phyloP scores from a whole-genome alignment of 2,888 invertebrate species.

The Venusia cambrica region DNA sequence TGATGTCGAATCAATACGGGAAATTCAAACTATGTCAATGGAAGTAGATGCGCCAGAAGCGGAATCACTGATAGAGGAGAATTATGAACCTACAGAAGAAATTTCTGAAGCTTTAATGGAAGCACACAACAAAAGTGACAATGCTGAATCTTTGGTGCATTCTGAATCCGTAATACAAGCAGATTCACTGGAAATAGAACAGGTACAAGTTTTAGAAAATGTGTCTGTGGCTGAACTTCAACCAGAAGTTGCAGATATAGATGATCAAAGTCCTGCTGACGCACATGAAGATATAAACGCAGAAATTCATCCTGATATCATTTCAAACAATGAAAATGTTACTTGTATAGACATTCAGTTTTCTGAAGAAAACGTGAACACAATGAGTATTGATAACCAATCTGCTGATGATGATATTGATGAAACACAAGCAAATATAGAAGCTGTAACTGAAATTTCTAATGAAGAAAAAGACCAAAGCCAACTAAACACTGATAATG shows the following conservation, averaged over 20 bases:
- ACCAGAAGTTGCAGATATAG: conserved; percentile 4
- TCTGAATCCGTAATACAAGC: conserved; percentile 6
- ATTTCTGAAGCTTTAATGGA: too few relatives aligned
- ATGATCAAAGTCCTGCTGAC: conserved; percentile 1
- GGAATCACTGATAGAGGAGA: conserved; percentile 1
- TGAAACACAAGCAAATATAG: conserved; percentile 4
- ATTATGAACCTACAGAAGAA: conserved; percentile 1
- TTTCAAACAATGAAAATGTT: conserved; percentile 6
- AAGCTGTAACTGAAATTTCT: conserved; percentile 1
- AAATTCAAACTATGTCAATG: conserved; percentile 9
- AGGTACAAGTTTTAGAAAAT: conserved; percentile 4
- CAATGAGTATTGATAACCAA: too few relatives aligned
- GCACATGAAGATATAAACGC: not conserved
- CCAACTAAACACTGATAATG: conserved; percentile 2
- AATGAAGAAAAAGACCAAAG: conserved; percentile 5
- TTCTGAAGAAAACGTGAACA: conserved; percentile 5
- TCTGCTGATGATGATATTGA: too few relatives aligned
- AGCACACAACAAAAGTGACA: not conserved
- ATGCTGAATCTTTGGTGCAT: too few relatives aligned
- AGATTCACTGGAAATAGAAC: conserved; percentile 3
- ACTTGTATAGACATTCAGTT: conserved; percentile 4
- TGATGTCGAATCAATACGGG: conserved; percentile 6
- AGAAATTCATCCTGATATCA: not conserved
- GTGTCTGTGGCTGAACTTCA: conserved; percentile 4
- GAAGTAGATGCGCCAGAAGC: conserved; percentile 2